Percentiles rank a stretch among this genome's conserved stretches.
phyloP scores from a whole-genome alignment of 2,888 invertebrate species.

The Leucoma salicis region DNA sequence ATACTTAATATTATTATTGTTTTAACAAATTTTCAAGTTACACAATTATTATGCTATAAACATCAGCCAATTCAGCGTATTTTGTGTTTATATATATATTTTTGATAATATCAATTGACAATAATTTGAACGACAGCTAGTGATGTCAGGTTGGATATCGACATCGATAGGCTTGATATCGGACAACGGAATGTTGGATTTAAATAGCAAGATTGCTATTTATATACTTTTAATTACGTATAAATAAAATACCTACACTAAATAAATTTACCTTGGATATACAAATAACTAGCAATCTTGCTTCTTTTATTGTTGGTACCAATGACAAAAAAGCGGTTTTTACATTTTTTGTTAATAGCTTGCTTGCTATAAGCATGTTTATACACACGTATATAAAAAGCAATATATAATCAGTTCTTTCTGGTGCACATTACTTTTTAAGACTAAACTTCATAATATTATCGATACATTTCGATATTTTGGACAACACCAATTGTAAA shows the following conservation, averaged over 20 bases:
- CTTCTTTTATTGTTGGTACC: no score
- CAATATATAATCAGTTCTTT: conserved; percentile 48
- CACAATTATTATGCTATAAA: conserved; percentile 38
- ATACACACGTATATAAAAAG: conserved; percentile 37
- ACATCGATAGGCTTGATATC: conserved; percentile 23
- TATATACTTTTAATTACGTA: conserved; percentile 4
- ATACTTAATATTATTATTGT: conserved; percentile 32
- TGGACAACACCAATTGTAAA: conserved; percentile 22
- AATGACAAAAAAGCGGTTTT: no score
- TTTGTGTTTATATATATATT: conserved; percentile 12
- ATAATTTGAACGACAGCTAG: conserved; percentile 27
- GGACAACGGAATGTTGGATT: conserved; percentile 32
- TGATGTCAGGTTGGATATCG: conserved; percentile 25
- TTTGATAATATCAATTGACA: conserved; percentile 45
- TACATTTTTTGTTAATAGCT: no score
- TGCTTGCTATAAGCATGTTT: no score
- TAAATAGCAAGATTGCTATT: conserved; percentile 10
- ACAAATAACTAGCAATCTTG: conserved; percentile 28
- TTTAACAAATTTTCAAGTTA: conserved; percentile 38
- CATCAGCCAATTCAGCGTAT: conserved; percentile 22
- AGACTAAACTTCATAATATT: conserved; percentile 16
- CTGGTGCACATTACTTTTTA: conserved; percentile 27
- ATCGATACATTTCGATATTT: conserved; percentile 22
- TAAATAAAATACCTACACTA: no score
- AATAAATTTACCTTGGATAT: conserved; percentile 18